Evolutionary conservation across 2,888 invertebrate genomes (phyloP).

Genomic region (Amphimallon solstitiale): DNA sequence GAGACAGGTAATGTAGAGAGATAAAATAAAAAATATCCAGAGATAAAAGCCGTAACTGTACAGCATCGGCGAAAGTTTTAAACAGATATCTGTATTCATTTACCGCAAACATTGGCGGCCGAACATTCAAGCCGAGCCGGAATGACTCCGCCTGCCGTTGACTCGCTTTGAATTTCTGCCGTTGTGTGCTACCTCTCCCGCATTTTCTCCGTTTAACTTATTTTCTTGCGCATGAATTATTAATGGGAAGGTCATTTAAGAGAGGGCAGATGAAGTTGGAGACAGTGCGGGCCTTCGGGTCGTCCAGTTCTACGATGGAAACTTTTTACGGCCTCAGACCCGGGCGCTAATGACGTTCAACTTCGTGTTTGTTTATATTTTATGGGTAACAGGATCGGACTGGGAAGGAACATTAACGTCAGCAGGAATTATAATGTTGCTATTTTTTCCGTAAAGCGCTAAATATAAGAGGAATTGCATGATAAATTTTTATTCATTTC

Average conservation of each 20-base stretch:
- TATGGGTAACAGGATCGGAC: background rate
- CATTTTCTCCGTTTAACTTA: conserved; percentile 42
- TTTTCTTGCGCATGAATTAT: conserved; percentile 44
- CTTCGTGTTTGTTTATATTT: conserved; percentile 32
- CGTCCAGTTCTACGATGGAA: conserved; percentile 9
- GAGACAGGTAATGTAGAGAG: no score
- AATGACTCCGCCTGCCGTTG: background rate
- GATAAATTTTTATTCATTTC: no score
- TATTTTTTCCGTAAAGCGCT: no score
- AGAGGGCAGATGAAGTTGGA: conserved; percentile 23
- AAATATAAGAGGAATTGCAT: no score
- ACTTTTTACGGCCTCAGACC: conserved; percentile 23
- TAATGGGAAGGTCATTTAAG: conserved; percentile 44
- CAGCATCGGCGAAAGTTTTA: conserved; percentile 16
- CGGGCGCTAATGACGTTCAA: conserved; percentile 28
- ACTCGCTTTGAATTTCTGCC: conserved; percentile 11
- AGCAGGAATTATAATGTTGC: no score
- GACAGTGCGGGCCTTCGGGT: conserved; percentile 1
- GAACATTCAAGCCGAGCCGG: background rate
- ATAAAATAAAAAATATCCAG: no score
- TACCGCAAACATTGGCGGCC: conserved; percentile 2
- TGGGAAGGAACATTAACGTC: no score
- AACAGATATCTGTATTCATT: conserved; percentile 33
- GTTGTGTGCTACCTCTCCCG: background rate
- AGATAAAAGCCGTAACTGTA: no score